Evolutionary conservation across 2,797 vertebrate genomes (phyloP), one percentile per base, ranked within the genome.

Genomic region (Astyanax mexicanus): DNA sequence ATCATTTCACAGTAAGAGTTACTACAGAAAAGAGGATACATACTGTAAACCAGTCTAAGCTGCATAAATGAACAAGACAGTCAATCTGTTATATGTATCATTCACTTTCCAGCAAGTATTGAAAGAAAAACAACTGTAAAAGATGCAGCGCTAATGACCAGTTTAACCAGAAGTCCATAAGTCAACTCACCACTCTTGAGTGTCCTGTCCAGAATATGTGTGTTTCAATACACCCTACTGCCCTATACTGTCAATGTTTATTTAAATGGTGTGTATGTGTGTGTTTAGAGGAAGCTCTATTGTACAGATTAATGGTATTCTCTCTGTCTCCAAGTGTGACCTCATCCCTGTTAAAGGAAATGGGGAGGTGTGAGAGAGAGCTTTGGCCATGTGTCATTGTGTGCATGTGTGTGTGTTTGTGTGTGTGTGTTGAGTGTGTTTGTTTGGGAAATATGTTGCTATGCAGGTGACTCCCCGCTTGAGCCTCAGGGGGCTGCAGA

Each of bases 241-340:
- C 38, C 32, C 21, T 21, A 37, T 74, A 68, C 57, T 40, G 32
- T 44, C 19, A 27, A 38, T 65, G 64, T 57, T 75, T 45, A 37
- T 58, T 54, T 54, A 73, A 55, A 51, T n/a, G 3, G 52, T 27
- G 17, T 69, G 35, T 23, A 40, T 35, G 58, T 68, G 45, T 45
- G 71, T 19, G 49, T 23, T 12, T 52, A 40, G 44, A 77, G 84
- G 80, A 83, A 75, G 80, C 65, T 70, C 82, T 72, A 77, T 80
- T 82, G 75, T 60, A 52, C 61, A 25, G 55, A 66, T 32, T 80
- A 70, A 74, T 70, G 37, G 51, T 38, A 5, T 54, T 52, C 62
- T 66, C 42, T 32, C 54, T 58, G 70, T 81, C 71, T 73, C 60
- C 32, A 77, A 72, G 68, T 15, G 11, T 77, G 75, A 78, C 74